Conservation (phyloP, 2,113 vertebrate species). For the Archilochus colubris region DNA sequence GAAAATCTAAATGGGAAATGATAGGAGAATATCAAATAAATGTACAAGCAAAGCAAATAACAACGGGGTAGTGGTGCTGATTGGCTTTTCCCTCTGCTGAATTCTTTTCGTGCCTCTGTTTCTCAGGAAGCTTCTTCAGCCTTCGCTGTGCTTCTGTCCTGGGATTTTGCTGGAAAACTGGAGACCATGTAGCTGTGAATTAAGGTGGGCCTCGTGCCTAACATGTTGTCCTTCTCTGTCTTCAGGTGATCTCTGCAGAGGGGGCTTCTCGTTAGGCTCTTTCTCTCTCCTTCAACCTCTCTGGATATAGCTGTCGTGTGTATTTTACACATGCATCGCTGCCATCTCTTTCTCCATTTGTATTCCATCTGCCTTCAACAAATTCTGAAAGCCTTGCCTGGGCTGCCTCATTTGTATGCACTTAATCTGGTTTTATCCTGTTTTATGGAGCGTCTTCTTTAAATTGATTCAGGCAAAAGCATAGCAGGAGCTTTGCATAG, state of each 20-base stretch:
- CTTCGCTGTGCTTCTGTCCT: neutral
- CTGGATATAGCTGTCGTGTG: neutral
- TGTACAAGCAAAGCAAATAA: neutral
- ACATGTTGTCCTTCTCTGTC: neutral
- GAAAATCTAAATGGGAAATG: neutral
- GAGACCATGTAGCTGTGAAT: neutral
- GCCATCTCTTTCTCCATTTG: constrained; percentile 50
- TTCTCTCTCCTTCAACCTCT: neutral
- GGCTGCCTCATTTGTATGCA: constrained; percentile 72
- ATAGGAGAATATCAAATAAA: neutral
- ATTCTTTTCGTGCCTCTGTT: neutral
- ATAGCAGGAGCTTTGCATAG: constrained; percentile 71
- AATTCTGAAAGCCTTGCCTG: constrained; percentile 51
- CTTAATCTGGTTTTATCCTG: constrained; percentile 75
- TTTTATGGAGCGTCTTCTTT: constrained; percentile 72
- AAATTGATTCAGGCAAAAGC: constrained; percentile 72
- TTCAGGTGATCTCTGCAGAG: neutral
- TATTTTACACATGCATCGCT: constrained; percentile 30
- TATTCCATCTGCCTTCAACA: constrained; percentile 63
- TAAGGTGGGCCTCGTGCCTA: neutral
- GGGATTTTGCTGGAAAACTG: neutral
- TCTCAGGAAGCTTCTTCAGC: neutral
- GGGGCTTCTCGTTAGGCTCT: neutral
- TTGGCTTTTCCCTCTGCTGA: neutral
- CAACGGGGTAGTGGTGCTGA: neutral